Base-by-base conservation (phyloP, 2,888 invertebrate species). In the Heliothis peltigera region DNA sequence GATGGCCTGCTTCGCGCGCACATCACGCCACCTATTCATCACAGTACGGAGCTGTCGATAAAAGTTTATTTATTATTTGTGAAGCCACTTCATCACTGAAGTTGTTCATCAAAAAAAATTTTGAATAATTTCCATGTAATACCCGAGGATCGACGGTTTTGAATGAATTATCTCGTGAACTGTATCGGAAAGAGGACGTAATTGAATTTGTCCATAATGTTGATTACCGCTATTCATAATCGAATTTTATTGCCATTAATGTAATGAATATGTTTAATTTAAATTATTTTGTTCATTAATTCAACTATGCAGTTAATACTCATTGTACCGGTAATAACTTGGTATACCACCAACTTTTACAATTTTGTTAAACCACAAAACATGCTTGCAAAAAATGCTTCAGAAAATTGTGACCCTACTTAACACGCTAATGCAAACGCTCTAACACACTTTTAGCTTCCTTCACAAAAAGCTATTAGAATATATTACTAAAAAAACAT, bases 1-100 rank as follows among this genome's bases (percentile, higher is more conserved):
- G 89, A 92, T 91, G 85, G 82, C 76, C 74, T 73, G 68, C 64
- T 69, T 68, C 63, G 64, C 71, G 70, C 74, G 62, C 46, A 62
- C 71, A 77, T 76, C 80, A 68, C 64, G 75, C 62, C 59, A 69
- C 78, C 79, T 83, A 87, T 89, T 86, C 82, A 88, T 89, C 87
- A 90, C 84, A 82, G 77, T 71, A 79, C 74, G 42, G 65, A 67
- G 62, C 71, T 75, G 81, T 83, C 84, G 73, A 82, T 84, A 79
- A 75, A 75, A 61, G 65, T 80, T 82, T 79, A 81, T 81, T 80
- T 77, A 81, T 84, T 82, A 81, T 76, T 81, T 71, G 63, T 70
- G 42, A 64, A 70, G 78, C 64, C 77, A 77, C 70, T 83, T 79
- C 79, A 83, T 81, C 80, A 73, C 48, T 74, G 52, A 66, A 65